Evolutionary conservation across 1,140 invertebrate species (phyloP).

Genomic region (Cherax quadricarinatus): DNA sequence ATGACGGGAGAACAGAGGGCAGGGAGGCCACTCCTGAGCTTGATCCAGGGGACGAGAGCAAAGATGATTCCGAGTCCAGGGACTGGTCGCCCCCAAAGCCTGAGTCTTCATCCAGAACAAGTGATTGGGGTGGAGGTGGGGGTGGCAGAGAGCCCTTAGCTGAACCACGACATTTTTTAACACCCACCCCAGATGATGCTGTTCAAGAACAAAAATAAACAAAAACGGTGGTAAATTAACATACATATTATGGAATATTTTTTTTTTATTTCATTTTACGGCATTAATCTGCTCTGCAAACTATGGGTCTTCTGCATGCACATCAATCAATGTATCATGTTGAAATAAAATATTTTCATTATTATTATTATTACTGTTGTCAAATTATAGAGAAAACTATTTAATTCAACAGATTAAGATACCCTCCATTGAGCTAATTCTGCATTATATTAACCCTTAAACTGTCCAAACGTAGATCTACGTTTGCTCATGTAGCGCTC

Average conservation of each 20-base stretch:
- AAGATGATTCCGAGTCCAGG: constrained; percentile 46
- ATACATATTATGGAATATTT: neutral
- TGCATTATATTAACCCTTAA: too few relatives aligned
- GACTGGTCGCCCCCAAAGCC: constrained; percentile 66
- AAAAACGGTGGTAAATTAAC: neutral
- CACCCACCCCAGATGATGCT: constrained; percentile 48
- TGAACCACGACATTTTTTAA: constrained; percentile 35
- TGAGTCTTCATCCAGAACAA: constrained; percentile 65
- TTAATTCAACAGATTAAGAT: too few relatives aligned
- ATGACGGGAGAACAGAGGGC: constrained; percentile 29
- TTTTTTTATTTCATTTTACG: neutral
- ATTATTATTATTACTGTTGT: too few relatives aligned
- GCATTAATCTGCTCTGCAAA: too few relatives aligned
- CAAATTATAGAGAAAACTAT: too few relatives aligned
- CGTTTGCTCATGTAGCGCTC: too few relatives aligned
- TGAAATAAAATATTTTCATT: neutral
- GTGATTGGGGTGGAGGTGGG: constrained; percentile 35
- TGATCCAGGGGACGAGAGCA: constrained; percentile 10
- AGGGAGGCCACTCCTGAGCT: constrained; percentile 1
- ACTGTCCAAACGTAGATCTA: too few relatives aligned
- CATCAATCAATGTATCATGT: too few relatives aligned
- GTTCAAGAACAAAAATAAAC: neutral
- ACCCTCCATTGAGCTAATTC: too few relatives aligned
- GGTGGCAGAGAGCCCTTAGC: constrained; percentile 31
- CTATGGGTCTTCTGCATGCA: too few relatives aligned